Percentiles rank a stretch among this genome's conserved stretches.
These are phyloP conservation scores for Hippocampus kuda DNA, from an alignment of 2,797 vertebrate genomes.

Conservation along the genomic window DNA sequence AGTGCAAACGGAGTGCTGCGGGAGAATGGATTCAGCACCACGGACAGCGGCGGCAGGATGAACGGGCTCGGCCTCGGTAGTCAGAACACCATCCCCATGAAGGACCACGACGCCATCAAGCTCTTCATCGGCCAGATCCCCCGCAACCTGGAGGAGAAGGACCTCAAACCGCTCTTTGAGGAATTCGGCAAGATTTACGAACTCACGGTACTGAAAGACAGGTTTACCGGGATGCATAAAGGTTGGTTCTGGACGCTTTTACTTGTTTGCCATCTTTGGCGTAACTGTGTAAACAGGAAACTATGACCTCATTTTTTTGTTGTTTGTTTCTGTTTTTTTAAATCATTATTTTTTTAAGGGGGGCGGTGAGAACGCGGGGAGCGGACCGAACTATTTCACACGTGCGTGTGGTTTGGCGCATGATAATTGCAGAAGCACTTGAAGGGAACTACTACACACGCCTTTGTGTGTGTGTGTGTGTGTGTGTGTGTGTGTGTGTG, in stretches of 20 bases:
- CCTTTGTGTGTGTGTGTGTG: slow-evolving; percentile 36
- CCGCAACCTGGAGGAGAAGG: slow-evolving; percentile 94
- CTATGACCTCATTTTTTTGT: slow-evolving; percentile 6
- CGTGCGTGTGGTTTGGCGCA: slow-evolving; percentile 37
- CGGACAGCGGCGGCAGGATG: slow-evolving; percentile 84
- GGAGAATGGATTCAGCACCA: slow-evolving; percentile 85
- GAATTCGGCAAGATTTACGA: slow-evolving; percentile 99
- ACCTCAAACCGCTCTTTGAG: slow-evolving; percentile 97
- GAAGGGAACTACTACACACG: slow-evolving; percentile 50
- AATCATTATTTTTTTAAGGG: slow-evolving; percentile 20
- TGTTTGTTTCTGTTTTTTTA: slow-evolving; percentile 7
- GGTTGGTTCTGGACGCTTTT: slow-evolving; percentile 66
- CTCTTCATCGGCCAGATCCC: slow-evolving; percentile 98
- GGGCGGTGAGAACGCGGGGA: neutral
- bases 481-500: slow-evolving; percentile 1
- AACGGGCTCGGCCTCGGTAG: slow-evolving; percentile 77
- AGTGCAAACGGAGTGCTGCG: slow-evolving; percentile 83
- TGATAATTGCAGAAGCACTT: slow-evolving; percentile 55
- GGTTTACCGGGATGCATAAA: slow-evolving; percentile 99
- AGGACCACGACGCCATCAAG: slow-evolving; percentile 99
- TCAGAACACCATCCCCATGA: slow-evolving; percentile 89
- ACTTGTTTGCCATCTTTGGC: slow-evolving; percentile 22
- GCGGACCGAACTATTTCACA: slow-evolving; percentile 24
- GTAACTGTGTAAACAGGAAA: slow-evolving; percentile 3
- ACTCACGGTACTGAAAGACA: slow-evolving; percentile 98